Conservation (phyloP, 2,888 invertebrate species). For the Orthosia gracilis region DNA sequence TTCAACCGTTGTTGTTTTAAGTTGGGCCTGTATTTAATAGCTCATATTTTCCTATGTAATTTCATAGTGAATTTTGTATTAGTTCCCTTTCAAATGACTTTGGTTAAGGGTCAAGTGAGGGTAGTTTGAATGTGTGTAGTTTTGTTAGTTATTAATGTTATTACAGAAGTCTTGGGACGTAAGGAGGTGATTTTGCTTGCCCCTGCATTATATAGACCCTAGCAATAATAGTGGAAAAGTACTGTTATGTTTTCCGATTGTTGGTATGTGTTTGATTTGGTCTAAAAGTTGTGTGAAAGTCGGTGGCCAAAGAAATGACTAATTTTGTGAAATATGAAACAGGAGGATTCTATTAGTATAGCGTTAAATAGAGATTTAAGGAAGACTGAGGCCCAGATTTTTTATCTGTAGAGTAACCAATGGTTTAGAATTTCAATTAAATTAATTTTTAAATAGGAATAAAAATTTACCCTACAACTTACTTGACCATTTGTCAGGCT, state of each 20-base stretch:
- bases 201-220: not conserved
- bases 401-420: too few relatives aligned
- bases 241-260: not conserved
- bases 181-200: not conserved
- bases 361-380: too few relatives aligned
- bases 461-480: too few relatives aligned
- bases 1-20: slow-evolving; percentile 67
- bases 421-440: too few relatives aligned
- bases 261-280: too few relatives aligned
- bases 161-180: not conserved
- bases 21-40: slow-evolving; percentile 64
- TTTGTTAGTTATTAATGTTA: slow-evolving; percentile 7
- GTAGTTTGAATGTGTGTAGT: not conserved
- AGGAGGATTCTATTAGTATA: too few relatives aligned
- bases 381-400: too few relatives aligned
- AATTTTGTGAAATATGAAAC: too few relatives aligned
- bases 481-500: too few relatives aligned
- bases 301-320: too few relatives aligned
- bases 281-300: too few relatives aligned
- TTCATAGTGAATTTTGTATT: slow-evolving; percentile 60
- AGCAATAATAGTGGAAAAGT: not conserved
- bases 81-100: slow-evolving; percentile 54
- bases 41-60: slow-evolving; percentile 67
- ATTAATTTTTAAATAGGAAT: too few relatives aligned
- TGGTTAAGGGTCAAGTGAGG: slow-evolving; percentile 33